A percentile compares a stretch with the other conserved stretches of the same genome.
phyloP scores from a whole-genome alignment of 2,888 invertebrate species.

The Sialis fuliginosa region DNA sequence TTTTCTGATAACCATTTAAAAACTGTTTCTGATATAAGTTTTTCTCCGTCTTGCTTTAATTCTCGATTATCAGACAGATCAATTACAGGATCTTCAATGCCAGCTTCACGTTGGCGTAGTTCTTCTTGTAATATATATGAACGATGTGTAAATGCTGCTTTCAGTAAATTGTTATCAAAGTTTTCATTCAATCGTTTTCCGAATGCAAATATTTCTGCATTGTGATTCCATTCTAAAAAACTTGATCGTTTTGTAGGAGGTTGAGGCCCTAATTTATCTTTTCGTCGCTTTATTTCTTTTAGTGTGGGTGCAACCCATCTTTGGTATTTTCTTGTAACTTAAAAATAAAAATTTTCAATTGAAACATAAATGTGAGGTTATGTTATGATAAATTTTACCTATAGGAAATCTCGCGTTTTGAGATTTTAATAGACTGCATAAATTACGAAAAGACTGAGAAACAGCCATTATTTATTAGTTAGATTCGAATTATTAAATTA shows the following conservation, averaged over 20 bases:
- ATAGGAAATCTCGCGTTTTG: too few relatives aligned
- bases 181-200: slow-evolving; percentile 69
- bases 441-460: neutral
- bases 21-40: slow-evolving; percentile 46
- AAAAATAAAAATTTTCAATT: neutral
- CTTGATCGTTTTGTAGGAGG: slow-evolving; percentile 33
- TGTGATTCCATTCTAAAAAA: slow-evolving; percentile 74
- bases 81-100: slow-evolving; percentile 38
- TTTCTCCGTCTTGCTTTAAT: slow-evolving; percentile 47
- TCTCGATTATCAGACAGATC: slow-evolving; percentile 47
- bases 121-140: slow-evolving; percentile 60
- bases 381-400: too few relatives aligned
- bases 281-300: slow-evolving; percentile 38
- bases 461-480: neutral
- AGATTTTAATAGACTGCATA: too few relatives aligned
- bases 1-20: slow-evolving; percentile 47
- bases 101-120: slow-evolving; percentile 31
- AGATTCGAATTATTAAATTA: neutral
- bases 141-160: slow-evolving; percentile 61
- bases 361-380: neutral
- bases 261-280: slow-evolving; percentile 38
- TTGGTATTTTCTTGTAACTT: slow-evolving; percentile 13
- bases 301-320: slow-evolving; percentile 57
- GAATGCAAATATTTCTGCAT: slow-evolving; percentile 77
- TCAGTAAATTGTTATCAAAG: slow-evolving; percentile 50